phyloP scores from a whole-genome alignment of 2,113 vertebrate genomes.

The Crotalus helleri region DNA sequence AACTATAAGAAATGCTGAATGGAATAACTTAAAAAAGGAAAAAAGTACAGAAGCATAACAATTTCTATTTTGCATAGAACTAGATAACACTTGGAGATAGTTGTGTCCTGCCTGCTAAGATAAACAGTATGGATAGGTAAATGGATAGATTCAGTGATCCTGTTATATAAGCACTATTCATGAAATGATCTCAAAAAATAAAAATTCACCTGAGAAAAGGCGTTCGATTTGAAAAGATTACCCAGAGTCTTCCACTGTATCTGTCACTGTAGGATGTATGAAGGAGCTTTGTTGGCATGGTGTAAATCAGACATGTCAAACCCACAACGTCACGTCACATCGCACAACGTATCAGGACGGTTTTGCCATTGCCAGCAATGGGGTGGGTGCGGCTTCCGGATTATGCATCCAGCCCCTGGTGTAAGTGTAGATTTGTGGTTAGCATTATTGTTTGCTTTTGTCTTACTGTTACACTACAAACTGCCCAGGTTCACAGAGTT shows the following conservation, averaged over 20 bases:
- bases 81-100: not conserved
- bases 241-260: not conserved
- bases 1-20: not conserved
- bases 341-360: no score
- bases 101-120: not conserved
- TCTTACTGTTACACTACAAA: not conserved
- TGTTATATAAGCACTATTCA: not conserved
- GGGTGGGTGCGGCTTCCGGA: no score
- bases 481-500: not conserved
- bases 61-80: not conserved
- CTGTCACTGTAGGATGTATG: not conserved
- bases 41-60: not conserved
- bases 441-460: not conserved
- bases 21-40: not conserved
- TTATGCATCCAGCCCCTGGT: not conserved
- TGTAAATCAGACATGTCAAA: not conserved
- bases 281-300: not conserved
- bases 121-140: not conserved
- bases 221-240: not conserved
- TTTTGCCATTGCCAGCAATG: no score
- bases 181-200: not conserved
- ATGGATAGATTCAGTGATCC: not conserved
- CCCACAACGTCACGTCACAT: no score
- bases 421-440: not conserved
- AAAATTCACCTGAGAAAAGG: not conserved